These are phyloP conservation scores for Paracanthobrama guichenoti DNA, from an alignment of 2,113 vertebrate genomes.

Conservation along the genomic window DNA sequence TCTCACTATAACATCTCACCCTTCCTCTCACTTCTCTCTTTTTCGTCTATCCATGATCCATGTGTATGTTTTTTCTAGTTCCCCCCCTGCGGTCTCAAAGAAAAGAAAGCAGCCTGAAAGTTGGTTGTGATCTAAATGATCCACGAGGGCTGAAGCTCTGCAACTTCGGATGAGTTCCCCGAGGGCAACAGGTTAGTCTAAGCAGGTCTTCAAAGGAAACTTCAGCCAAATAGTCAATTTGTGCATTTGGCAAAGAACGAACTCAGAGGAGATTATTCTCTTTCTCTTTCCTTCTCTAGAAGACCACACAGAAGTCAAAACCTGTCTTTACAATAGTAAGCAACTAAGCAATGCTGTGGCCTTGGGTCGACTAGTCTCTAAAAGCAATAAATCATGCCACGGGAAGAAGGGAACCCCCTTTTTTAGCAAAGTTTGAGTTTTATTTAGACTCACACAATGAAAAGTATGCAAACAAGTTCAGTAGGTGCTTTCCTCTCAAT, in stretches of 20 bases:
- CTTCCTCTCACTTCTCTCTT: background rate
- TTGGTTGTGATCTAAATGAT: conserved; percentile 23
- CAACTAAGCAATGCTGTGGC: conserved; percentile 2
- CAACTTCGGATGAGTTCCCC: background rate
- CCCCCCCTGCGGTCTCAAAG: conserved; percentile 29
- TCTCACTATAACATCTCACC: background rate
- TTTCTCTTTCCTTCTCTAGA: conserved; percentile 12
- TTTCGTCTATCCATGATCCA: background rate
- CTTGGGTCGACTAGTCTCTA: background rate
- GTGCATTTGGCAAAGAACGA: background rate
- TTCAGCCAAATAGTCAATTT: conserved; percentile 6
- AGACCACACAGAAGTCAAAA: conserved; percentile 42
- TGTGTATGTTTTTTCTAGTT: conserved; percentile 6
- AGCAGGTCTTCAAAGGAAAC: conserved; percentile 37
- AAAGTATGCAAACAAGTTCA: conserved; percentile 4
- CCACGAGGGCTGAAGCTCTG: conserved; percentile 3
- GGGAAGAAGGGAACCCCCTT: background rate
- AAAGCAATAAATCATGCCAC: background rate
- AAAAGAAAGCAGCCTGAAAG: conserved; percentile 23
- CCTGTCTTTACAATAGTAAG: conserved; percentile 9
- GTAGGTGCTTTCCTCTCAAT: conserved; percentile 17
- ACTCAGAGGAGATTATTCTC: conserved; percentile 11
- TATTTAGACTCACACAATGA: conserved; percentile 21
- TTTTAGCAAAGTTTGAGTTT: background rate
- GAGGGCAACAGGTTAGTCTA: conserved; percentile 48